A percentile compares a stretch with the other conserved stretches of the same genome.
Conservation (phyloP, 2,113 vertebrate genomes). For the Ictalurus punctatus region DNA sequence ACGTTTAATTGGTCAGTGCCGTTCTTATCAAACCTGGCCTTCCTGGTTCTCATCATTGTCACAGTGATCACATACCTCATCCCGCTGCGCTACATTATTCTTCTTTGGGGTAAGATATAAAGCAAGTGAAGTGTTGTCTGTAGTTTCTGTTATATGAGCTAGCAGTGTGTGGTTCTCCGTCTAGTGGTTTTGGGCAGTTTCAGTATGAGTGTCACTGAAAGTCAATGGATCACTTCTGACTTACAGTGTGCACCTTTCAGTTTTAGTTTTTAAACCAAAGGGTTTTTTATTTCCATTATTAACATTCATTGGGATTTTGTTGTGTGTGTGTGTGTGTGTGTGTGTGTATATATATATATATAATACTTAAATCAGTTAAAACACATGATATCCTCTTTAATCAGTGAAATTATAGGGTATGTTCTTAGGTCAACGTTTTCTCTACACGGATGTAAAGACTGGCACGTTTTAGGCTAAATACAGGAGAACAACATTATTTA, state of each 20-base stretch:
- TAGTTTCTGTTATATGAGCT: background rate
- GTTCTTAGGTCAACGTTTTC: background rate
- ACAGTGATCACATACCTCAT: conserved; percentile 83
- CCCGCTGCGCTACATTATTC: conserved; percentile 88
- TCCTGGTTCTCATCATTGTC: conserved; percentile 76
- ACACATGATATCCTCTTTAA: background rate
- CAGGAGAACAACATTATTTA: background rate
- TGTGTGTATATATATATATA: no score
- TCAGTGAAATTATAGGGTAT: background rate
- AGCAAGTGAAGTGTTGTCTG: conserved; percentile 24
- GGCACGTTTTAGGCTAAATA: background rate
- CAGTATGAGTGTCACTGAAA: background rate
- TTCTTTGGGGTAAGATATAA: conserved; percentile 91
- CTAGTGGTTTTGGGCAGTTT: background rate
- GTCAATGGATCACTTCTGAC: background rate
- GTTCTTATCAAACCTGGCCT: conserved; percentile 88
- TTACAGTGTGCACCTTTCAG: background rate
- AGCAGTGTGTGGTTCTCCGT: background rate
- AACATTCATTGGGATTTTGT: background rate
- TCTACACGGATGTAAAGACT: background rate
- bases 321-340: no score
- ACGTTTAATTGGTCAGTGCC: conserved; percentile 97
- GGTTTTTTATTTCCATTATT: background rate
- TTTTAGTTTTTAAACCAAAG: background rate
- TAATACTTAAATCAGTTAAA: background rate